These are phyloP conservation scores for Mythimna lalbum DNA, from an alignment of 2,888 invertebrate genomes.

Conservation along the genomic window DNA sequence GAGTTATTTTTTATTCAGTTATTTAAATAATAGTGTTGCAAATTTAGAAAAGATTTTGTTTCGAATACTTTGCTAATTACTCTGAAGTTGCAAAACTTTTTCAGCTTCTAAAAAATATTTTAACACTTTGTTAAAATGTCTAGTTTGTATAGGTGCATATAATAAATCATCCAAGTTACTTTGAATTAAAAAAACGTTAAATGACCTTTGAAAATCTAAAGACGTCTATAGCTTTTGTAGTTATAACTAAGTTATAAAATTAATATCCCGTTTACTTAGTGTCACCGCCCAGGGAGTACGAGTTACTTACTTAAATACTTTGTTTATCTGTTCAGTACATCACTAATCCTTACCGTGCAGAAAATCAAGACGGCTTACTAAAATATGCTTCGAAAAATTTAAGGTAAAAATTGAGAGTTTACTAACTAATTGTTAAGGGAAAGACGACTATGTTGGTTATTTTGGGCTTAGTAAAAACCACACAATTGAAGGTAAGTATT, in stretches of 20 bases:
- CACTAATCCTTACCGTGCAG: constrained; percentile 32
- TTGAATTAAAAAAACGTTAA: not conserved
- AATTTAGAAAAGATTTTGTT: not conserved
- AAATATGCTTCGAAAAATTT: constrained; percentile 17
- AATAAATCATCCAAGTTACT: not conserved
- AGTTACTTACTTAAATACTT: constrained; percentile 14
- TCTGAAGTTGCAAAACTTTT: not conserved
- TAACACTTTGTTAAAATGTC: too few relatives aligned
- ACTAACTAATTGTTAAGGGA: constrained; percentile 2
- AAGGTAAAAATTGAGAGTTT: constrained; percentile 15
- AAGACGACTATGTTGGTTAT: not conserved
- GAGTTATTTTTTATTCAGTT: not conserved
- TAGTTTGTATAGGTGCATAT: not conserved
- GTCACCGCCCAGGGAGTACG: not conserved
- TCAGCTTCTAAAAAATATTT: not conserved
- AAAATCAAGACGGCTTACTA: constrained; percentile 36
- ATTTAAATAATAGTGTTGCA: not conserved
- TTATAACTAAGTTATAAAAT: not conserved
- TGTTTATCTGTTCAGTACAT: constrained; percentile 21
- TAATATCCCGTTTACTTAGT: constrained; percentile 1
- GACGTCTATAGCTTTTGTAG: not conserved
- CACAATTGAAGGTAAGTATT: not conserved
- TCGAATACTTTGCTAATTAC: not conserved
- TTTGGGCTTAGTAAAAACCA: not conserved
- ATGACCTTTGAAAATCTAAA: not conserved